Evolutionary conservation across 2,888 invertebrate species (phyloP).

Genomic region (Quadroppia sp.): DNA sequence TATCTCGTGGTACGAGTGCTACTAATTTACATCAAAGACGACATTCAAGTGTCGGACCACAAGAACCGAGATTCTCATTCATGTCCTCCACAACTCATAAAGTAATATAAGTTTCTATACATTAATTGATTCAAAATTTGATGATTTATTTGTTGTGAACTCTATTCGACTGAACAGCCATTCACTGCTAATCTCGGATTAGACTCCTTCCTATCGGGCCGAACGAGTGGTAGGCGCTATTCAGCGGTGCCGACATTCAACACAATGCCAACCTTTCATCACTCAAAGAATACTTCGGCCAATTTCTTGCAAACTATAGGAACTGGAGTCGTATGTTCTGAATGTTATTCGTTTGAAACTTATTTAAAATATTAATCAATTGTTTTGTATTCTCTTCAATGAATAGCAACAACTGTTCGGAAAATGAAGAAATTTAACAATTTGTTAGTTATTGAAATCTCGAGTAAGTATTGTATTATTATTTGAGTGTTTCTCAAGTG

Average conservation of each 20-base stretch:
- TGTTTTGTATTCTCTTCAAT: neutral
- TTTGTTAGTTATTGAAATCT: slow-evolving; percentile 13
- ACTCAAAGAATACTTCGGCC: slow-evolving; percentile 44
- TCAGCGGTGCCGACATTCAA: slow-evolving; percentile 46
- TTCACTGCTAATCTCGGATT: slow-evolving; percentile 44
- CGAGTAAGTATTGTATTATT: neutral
- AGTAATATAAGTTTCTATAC: neutral
- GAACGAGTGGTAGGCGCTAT: slow-evolving; percentile 47
- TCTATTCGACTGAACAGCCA: neutral
- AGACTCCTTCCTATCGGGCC: slow-evolving; percentile 47
- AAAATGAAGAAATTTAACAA: slow-evolving; percentile 49
- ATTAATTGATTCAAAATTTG: neutral
- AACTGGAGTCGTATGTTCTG: slow-evolving; percentile 66
- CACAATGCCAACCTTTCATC: slow-evolving; percentile 35
- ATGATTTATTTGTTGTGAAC: too few relatives aligned
- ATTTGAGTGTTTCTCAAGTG: neutral
- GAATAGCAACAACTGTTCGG: slow-evolving; percentile 44
- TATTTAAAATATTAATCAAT: neutral
- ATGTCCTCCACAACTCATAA: slow-evolving; percentile 27
- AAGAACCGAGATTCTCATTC: slow-evolving; percentile 58
- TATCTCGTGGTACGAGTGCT: slow-evolving; percentile 56
- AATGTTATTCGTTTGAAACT: neutral
- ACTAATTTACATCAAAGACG: slow-evolving; percentile 73
- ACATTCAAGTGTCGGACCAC: slow-evolving; percentile 86
- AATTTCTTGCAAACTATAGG: slow-evolving; percentile 81